Evolutionary conservation across 1,140 invertebrate genomes (phyloP).

Genomic region (Sweltsa coloradensis): DNA sequence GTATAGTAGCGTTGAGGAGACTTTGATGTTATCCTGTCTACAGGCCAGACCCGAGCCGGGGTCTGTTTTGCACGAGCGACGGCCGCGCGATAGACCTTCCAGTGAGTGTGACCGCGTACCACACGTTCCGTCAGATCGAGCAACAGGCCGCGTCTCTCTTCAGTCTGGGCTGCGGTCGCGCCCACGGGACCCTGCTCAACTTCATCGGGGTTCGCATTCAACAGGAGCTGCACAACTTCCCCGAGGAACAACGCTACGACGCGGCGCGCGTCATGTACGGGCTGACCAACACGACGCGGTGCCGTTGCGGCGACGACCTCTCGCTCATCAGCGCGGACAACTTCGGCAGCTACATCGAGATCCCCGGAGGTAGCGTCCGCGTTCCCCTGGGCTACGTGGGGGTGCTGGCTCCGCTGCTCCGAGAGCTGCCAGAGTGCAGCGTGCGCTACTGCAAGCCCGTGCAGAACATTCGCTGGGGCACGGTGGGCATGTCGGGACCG

Average conservation of each 20-base stretch:
- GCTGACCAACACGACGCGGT: slow-evolving; percentile 41
- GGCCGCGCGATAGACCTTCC: slow-evolving; percentile 46
- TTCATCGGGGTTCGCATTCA: slow-evolving; percentile 49
- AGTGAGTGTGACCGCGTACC: slow-evolving; percentile 44
- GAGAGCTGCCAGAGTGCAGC: slow-evolving; percentile 40
- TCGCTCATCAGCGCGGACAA: slow-evolving; percentile 49
- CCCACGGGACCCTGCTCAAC: slow-evolving; percentile 44
- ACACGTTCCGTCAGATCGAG: slow-evolving; percentile 47
- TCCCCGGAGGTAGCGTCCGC: slow-evolving; percentile 49
- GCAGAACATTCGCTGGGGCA: slow-evolving; percentile 44
- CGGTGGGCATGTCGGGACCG: slow-evolving; percentile 33
- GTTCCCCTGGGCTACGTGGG: slow-evolving; percentile 50
- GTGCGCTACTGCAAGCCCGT: slow-evolving; percentile 48
- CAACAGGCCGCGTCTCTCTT: slow-evolving; percentile 34
- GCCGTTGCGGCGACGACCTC: slow-evolving; percentile 45
- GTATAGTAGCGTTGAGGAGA: too few relatives aligned
- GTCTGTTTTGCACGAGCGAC: slow-evolving; percentile 49
- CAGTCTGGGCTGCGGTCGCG: slow-evolving; percentile 38
- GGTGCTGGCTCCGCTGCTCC: slow-evolving; percentile 44
- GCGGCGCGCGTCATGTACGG: slow-evolving; percentile 51
- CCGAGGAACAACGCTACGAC: slow-evolving; percentile 32
- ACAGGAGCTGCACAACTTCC: slow-evolving; percentile 28
- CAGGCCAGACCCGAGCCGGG: slow-evolving; percentile 33
- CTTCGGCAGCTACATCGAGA: slow-evolving; percentile 46
- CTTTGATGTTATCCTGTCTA: too few relatives aligned